These are phyloP conservation scores for Phaetusa simplex DNA, from an alignment of 2,113 vertebrate genomes.

Conservation along the genomic window DNA sequence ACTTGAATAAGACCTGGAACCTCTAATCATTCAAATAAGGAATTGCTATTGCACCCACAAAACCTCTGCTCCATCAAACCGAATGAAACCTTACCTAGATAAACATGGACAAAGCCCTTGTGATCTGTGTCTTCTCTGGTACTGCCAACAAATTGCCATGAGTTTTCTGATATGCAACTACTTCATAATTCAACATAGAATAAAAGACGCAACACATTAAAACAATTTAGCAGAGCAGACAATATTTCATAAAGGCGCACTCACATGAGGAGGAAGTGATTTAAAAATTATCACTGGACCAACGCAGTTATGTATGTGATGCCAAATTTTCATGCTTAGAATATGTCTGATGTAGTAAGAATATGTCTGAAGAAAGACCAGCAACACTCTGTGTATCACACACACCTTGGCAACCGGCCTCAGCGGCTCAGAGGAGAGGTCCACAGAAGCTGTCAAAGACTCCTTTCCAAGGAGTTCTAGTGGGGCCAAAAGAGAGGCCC, in stretches of 20 bases:
- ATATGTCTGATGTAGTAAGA: neutral
- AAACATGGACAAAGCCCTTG: neutral
- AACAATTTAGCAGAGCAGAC: neutral
- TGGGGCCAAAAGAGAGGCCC: neutral
- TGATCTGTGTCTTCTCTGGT: neutral
- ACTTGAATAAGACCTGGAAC: neutral
- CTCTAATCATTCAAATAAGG: neutral
- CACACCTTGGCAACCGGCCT: neutral
- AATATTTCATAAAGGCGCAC: neutral
- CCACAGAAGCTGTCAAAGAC: neutral
- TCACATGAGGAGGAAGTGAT: neutral
- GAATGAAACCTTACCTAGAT: neutral
- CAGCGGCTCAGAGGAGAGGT: neutral
- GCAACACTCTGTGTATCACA: neutral
- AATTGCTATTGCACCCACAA: neutral
- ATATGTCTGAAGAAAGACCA: neutral
- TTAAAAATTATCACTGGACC: neutral
- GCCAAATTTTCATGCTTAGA: neutral
- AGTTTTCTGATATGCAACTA: neutral
- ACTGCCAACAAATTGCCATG: neutral
- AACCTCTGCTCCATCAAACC: neutral
- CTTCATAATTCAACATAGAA: neutral
- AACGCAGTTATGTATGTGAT: neutral
- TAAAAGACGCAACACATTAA: neutral
- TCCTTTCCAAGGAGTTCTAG: neutral